These are phyloP conservation scores for Helicolenus hilgendorfi DNA, from an alignment of 2,797 vertebrate species.

Conservation along the genomic window DNA sequence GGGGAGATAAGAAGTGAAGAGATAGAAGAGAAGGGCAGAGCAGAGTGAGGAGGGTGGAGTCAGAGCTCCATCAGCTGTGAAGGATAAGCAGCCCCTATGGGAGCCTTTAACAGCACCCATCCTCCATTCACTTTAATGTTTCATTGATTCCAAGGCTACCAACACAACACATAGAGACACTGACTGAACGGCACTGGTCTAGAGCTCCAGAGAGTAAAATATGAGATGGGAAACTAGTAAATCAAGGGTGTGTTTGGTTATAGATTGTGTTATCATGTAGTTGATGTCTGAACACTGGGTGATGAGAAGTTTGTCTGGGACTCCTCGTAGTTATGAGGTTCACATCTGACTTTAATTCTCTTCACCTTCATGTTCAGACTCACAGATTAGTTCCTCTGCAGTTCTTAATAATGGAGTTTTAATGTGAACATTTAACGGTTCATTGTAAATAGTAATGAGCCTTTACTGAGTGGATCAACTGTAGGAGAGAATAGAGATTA, in stretches of 20 bases:
- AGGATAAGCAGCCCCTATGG: conserved; percentile 27
- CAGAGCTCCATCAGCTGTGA: conserved; percentile 22
- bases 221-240: background rate
- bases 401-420: background rate
- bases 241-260: background rate
- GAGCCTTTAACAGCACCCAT: conserved; percentile 13
- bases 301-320: background rate
- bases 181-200: background rate
- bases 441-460: background rate
- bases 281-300: background rate
- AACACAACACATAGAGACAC: background rate
- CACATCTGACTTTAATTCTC: background rate
- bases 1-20: background rate
- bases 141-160: conserved; percentile 11
- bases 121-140: conserved; percentile 17
- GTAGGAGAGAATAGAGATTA: background rate
- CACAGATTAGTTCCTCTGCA: background rate
- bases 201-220: background rate
- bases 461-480: conserved; percentile 3
- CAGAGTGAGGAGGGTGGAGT: background rate
- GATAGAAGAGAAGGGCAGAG: background rate
- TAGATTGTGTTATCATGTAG: background rate
- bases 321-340: fast-evolving
- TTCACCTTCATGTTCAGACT: background rate
- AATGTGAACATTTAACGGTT: background rate